These are phyloP conservation scores for Harlomillsia oculata DNA, from an alignment of 1,140 invertebrate genomes.

Conservation along the genomic window DNA sequence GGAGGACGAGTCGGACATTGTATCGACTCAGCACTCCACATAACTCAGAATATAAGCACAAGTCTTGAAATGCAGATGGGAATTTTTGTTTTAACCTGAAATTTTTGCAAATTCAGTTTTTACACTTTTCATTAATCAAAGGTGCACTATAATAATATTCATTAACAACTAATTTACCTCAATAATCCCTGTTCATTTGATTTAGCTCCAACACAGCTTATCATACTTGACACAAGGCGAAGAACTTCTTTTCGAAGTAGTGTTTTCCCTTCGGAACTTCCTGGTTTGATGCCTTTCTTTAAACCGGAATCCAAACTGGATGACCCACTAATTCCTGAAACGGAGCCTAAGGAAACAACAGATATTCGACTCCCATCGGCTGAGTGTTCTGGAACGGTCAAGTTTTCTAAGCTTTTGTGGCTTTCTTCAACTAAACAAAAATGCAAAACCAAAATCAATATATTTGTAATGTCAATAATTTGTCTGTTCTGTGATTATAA, in stretches of 20 bases:
- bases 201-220: slow-evolving; percentile 46
- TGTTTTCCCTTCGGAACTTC: slow-evolving; percentile 23
- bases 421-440: slow-evolving; percentile 12
- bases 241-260: slow-evolving; percentile 46
- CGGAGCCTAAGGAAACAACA: slow-evolving; percentile 8
- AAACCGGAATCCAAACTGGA: slow-evolving; percentile 12
- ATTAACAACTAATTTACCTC: slow-evolving; percentile 39
- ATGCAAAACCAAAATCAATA: not conserved
- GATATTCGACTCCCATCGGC: slow-evolving; percentile 14
- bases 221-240: slow-evolving; percentile 44
- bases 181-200: slow-evolving; percentile 48
- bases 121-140: too few species aligned
- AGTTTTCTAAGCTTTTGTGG: slow-evolving; percentile 2
- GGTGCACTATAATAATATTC: too few species aligned
- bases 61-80: slow-evolving; percentile 70
- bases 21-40: slow-evolving; percentile 64
- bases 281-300: slow-evolving; percentile 8
- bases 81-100: slow-evolving; percentile 73
- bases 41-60: slow-evolving; percentile 88
- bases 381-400: not conserved
- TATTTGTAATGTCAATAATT: not conserved
- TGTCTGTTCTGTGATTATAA: not conserved
- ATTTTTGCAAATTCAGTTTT: too few species aligned
- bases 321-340: not conserved
- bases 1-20: slow-evolving; percentile 68